A percentile compares a stretch with the other conserved stretches of the same genome.
Conservation (phyloP, 2,113 vertebrate genomes). For the Heloderma charlesbogerti region DNA sequence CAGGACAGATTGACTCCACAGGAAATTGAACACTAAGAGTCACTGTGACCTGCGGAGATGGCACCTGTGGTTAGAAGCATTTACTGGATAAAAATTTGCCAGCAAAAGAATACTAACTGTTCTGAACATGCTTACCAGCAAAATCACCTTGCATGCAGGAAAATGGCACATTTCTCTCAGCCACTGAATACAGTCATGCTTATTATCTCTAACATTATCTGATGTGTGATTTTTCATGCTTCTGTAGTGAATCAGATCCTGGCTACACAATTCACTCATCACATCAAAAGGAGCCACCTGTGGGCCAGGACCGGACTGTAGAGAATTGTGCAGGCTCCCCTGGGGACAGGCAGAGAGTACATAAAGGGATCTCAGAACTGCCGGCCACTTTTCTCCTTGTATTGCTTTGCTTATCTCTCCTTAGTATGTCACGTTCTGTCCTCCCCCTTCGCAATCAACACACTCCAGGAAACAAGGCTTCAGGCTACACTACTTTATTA, state of each 20-base stretch:
- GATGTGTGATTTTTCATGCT: background rate
- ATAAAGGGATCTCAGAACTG: background rate
- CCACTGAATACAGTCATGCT: background rate
- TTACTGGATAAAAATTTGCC: constrained; percentile 35
- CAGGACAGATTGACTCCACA: background rate
- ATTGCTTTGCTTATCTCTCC: background rate
- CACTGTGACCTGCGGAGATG: background rate
- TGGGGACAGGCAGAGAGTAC: background rate
- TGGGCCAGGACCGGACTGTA: background rate
- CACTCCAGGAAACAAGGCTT: no score
- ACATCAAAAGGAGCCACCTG: background rate
- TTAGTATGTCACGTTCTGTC: no score
- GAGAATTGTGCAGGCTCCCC: background rate
- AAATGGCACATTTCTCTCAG: constrained; percentile 14
- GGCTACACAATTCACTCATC: background rate
- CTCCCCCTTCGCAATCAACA: no score
- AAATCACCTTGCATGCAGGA: constrained; percentile 26
- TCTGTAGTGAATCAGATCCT: constrained; percentile 1
- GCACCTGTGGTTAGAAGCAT: background rate
- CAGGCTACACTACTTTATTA: no score
- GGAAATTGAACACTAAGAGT: constrained; percentile 18
- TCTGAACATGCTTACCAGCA: background rate
- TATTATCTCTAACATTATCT: constrained; percentile 12
- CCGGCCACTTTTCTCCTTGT: background rate
- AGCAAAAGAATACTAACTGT: background rate